Conservation (phyloP, 23 tunicate genomes). For the Ascidia mentula region DNA sequence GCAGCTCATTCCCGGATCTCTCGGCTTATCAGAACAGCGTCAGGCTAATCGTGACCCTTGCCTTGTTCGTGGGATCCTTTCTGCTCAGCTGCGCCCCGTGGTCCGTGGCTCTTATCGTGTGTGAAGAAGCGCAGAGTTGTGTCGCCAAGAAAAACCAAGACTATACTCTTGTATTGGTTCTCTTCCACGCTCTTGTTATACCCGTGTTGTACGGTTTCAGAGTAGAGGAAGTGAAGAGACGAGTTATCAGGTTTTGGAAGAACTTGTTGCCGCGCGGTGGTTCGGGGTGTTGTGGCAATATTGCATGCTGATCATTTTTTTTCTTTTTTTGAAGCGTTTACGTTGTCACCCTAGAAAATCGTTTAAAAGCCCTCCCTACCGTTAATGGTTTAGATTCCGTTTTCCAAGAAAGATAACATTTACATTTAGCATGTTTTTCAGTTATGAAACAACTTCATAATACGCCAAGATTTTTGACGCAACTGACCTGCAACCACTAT, state of each 20-base stretch:
- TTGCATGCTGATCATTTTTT: no score
- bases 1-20: slow-evolving; percentile 7
- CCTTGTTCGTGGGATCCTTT: slow-evolving; percentile 12
- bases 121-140: slow-evolving; percentile 31
- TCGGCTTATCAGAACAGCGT: slow-evolving; percentile 23
- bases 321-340: no score
- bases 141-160: slow-evolving; percentile 34
- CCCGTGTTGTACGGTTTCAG: slow-evolving; percentile 77
- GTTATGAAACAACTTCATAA: no score
- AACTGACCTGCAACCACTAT: no score
- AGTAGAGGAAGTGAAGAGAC: slow-evolving; percentile 49
- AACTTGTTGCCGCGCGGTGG: not conserved
- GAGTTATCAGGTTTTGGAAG: slow-evolving; percentile 31
- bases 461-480: no score
- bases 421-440: no score
- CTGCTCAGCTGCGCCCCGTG: slow-evolving; percentile 72
- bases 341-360: no score
- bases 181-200: slow-evolving; percentile 65
- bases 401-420: no score
- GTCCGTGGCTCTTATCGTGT: slow-evolving; percentile 57
- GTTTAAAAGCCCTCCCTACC: no score
- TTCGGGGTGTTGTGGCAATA: no score
- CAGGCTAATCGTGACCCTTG: slow-evolving; percentile 49
- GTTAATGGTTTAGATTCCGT: no score
- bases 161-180: slow-evolving; percentile 52